A percentile compares a stretch with the other conserved stretches of the same genome.
Evolutionary conservation across 35 echinoderm and acorn worm species (phyloP).

Genomic region (Holothuria glaberrima): DNA sequence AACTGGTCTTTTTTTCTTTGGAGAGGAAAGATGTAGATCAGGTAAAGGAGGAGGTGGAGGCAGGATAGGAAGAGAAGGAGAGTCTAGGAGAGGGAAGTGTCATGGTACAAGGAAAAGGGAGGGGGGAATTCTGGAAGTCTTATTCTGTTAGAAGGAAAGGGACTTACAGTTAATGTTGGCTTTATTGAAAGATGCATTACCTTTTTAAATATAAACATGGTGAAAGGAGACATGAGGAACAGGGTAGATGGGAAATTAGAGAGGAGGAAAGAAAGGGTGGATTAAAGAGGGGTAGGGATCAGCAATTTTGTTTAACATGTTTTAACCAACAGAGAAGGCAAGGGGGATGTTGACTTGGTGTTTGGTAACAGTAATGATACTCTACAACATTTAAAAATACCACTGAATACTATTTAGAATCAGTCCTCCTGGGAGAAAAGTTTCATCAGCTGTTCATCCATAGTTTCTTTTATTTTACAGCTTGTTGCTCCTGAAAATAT

Average conservation of each 20-base stretch:
- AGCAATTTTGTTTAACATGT: no score
- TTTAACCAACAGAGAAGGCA: no score
- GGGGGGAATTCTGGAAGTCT: background rate
- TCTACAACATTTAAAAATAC: background rate
- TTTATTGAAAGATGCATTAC: no score
- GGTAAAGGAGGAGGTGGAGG: background rate
- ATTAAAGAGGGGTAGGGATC: no score
- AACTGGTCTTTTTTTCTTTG: background rate
- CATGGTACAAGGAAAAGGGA: background rate
- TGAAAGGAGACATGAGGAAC: no score
- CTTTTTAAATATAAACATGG: no score
- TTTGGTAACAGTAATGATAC: background rate
- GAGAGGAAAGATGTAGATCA: background rate
- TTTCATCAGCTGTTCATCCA: background rate
- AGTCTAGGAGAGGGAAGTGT: background rate
- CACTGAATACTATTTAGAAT: background rate
- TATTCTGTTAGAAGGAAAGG: background rate
- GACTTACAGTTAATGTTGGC: background rate
- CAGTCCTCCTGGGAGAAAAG: background rate
- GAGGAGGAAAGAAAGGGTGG: background rate
- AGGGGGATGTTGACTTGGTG: background rate
- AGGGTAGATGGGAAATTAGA: no score
- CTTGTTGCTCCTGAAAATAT: slow-evolving; percentile 88
- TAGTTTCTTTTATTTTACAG: slow-evolving; percentile 41
- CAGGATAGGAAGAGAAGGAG: background rate